Evolutionary conservation across 2,113 vertebrate species (phyloP).

Genomic region (Eira barbara): DNA sequence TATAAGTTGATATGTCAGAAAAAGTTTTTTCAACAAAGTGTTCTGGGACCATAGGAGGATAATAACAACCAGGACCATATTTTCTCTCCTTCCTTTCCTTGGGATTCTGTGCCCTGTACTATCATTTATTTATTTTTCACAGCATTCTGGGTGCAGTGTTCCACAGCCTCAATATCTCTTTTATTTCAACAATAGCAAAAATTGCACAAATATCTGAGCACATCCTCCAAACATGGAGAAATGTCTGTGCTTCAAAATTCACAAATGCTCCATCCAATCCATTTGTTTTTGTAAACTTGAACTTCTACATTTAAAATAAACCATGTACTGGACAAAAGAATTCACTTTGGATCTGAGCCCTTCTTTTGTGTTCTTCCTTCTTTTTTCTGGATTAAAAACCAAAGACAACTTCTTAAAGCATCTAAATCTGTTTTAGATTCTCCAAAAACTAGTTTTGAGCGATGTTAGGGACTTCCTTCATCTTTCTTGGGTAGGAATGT

Average conservation of each 20-base stretch:
- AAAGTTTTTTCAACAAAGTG: background rate
- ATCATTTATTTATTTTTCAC: slow-evolving; percentile 30
- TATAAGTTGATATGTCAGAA: background rate
- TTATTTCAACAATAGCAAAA: slow-evolving; percentile 53
- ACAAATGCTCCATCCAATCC: slow-evolving; percentile 36
- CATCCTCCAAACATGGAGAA: slow-evolving; percentile 56
- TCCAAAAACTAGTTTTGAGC: background rate
- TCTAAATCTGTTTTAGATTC: background rate
- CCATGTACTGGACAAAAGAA: slow-evolving; percentile 58
- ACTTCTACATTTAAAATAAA: slow-evolving; percentile 71
- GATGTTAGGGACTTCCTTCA: background rate
- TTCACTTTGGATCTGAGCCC: slow-evolving; percentile 60
- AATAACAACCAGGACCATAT: background rate
- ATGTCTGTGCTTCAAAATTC: slow-evolving; percentile 39
- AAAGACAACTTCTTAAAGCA: slow-evolving; percentile 32
- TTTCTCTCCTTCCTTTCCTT: background rate
- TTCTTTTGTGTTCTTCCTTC: slow-evolving; percentile 47
- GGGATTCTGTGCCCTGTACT: background rate
- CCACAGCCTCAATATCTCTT: background rate
- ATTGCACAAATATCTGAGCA: slow-evolving; percentile 35
- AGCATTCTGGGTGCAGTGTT: background rate
- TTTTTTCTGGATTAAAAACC: slow-evolving; percentile 36
- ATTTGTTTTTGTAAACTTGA: slow-evolving; percentile 63
- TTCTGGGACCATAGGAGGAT: background rate
- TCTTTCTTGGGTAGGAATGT: background rate